Evolutionary conservation across 2,888 invertebrate genomes (phyloP).

Genomic region (Xylophagus ater): DNA sequence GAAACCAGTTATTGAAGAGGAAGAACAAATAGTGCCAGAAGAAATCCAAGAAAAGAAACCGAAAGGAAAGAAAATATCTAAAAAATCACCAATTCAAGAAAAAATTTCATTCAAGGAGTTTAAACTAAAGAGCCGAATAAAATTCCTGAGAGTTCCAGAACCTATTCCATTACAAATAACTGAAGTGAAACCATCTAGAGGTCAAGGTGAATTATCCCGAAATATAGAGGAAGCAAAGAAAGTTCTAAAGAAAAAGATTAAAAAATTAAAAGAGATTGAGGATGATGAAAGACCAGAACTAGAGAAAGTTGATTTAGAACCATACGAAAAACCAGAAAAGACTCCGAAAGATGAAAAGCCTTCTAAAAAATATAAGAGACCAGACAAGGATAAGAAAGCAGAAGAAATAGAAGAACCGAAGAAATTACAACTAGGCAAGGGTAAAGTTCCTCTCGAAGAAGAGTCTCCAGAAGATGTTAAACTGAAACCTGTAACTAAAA

Average conservation of each 20-base stretch:
- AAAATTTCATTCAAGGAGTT: slow-evolving; percentile 2
- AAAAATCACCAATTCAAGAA: slow-evolving; percentile 13
- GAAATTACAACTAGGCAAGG: too few species aligned
- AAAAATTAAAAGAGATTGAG: too few species aligned
- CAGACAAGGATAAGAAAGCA: slow-evolving; percentile 19
- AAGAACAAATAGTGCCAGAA: slow-evolving; percentile 9
- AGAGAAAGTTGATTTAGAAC: slow-evolving; percentile 3
- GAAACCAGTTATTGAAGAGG: slow-evolving; percentile 19
- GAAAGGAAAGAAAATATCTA: slow-evolving; percentile 15
- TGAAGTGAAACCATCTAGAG: slow-evolving; percentile 3
- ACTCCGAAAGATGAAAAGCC: too few species aligned
- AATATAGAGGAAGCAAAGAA: background rate
- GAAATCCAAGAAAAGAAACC: slow-evolving; percentile 13
- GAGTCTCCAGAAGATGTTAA: slow-evolving; percentile 9
- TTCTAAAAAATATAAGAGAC: too few species aligned
- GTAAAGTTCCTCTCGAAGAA: slow-evolving; percentile 11
- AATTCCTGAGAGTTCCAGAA: slow-evolving; percentile 2
- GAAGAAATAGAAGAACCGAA: slow-evolving; percentile 13
- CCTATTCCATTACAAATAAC: slow-evolving; percentile 4
- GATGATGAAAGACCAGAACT: too few species aligned
- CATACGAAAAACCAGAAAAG: too few species aligned
- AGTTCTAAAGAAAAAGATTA: too few species aligned
- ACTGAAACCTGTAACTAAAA: background rate
- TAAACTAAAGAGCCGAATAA: background rate
- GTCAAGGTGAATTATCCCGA: background rate